These are phyloP conservation scores for Pilophorus perplexus DNA, from an alignment of 2,888 invertebrate genomes.

Conservation along the genomic window DNA sequence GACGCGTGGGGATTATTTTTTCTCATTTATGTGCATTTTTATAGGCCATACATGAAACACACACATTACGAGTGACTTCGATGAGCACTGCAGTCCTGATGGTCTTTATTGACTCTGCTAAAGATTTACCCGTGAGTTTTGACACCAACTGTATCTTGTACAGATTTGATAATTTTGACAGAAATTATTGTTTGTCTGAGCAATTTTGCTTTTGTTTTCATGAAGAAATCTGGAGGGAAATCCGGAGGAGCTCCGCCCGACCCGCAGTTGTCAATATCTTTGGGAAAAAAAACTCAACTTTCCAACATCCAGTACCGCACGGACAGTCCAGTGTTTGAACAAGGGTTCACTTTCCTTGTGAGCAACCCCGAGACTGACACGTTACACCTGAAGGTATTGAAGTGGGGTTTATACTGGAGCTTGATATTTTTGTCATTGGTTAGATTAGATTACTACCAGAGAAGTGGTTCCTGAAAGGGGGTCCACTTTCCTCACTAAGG, in stretches of 20 bases:
- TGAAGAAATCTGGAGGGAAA: slow-evolving; percentile 53
- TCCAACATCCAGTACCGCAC: slow-evolving; percentile 74
- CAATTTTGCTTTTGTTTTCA: not conserved
- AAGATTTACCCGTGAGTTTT: slow-evolving; percentile 84
- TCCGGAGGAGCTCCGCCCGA: slow-evolving; percentile 66
- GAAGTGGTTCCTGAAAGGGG: no score
- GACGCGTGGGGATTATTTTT: no score
- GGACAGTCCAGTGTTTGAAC: slow-evolving; percentile 90
- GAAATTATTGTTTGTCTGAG: not conserved
- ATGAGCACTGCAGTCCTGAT: slow-evolving; percentile 76
- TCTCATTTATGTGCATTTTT: not conserved
- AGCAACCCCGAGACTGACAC: slow-evolving; percentile 87
- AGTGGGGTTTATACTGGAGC: no score
- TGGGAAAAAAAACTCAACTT: slow-evolving; percentile 74
- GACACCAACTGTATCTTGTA: not conserved
- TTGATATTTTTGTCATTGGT: no score
- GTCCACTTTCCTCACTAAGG: no score
- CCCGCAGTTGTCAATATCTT: slow-evolving; percentile 74
- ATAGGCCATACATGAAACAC: slow-evolving; percentile 72
- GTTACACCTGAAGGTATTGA: slow-evolving; percentile 76
- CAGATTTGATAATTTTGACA: not conserved
- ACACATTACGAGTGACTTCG: slow-evolving; percentile 68
- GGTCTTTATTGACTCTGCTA: slow-evolving; percentile 89
- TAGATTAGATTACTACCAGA: no score
- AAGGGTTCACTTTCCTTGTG: slow-evolving; percentile 87